Evolutionary conservation across 2,888 invertebrate genomes (phyloP).

Genomic region (Pseudococcus jackbeardsleyi): DNA sequence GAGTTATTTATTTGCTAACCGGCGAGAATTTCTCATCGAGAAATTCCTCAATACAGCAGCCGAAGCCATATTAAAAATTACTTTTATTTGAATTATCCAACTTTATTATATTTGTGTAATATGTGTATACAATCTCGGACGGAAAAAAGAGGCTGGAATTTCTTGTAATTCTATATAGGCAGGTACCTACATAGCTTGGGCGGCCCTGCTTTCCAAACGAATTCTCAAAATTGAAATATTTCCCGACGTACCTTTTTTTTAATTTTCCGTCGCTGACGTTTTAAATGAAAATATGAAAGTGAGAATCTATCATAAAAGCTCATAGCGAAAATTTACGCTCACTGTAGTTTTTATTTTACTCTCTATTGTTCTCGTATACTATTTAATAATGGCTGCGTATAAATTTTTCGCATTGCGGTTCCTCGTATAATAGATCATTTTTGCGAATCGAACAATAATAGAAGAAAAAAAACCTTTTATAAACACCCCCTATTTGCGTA

Average conservation of each 20-base stretch:
- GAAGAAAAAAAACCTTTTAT: constrained; percentile 6
- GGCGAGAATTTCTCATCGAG: too few species aligned
- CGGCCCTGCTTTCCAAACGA: background rate
- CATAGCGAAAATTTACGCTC: background rate
- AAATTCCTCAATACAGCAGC: too few species aligned
- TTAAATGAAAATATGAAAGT: constrained; percentile 26
- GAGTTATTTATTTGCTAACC: too few species aligned
- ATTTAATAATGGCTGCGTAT: constrained; percentile 23
- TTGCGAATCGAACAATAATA: constrained; percentile 21
- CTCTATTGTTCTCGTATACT: constrained; percentile 29
- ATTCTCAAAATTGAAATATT: constrained; percentile 1
- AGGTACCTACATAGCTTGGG: background rate
- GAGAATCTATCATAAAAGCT: constrained; percentile 22
- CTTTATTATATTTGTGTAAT: constrained; percentile 15
- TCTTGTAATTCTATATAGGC: background rate
- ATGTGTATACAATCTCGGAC: background rate
- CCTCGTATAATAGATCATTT: constrained; percentile 17
- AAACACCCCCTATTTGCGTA: background rate
- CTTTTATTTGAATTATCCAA: background rate
- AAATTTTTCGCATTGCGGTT: constrained; percentile 32
- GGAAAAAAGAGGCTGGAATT: background rate
- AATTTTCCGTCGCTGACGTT: background rate
- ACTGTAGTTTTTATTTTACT: background rate
- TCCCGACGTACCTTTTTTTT: background rate
- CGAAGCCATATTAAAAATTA: background rate